A percentile compares a stretch with the other conserved stretches of the same genome.
Evolutionary conservation across 2,888 invertebrate species (phyloP).

Genomic region (Thecocarcelia acutangulata): DNA sequence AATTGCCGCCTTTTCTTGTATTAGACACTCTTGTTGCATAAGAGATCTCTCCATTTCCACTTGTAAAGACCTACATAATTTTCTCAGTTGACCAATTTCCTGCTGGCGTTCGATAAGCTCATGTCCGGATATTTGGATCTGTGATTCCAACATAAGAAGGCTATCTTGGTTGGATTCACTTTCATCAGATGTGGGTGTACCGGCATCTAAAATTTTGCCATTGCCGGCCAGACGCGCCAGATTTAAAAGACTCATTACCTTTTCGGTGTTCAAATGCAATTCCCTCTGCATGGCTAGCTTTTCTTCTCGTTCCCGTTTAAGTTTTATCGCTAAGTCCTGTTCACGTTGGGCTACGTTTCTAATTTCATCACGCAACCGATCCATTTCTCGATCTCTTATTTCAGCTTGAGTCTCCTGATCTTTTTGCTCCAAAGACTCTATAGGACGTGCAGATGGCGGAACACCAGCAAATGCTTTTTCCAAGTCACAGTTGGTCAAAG

Average conservation of each 20-base stretch:
- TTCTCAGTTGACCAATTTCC: slow-evolving; percentile 88
- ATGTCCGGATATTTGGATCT: slow-evolving; percentile 88
- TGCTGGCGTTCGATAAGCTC: slow-evolving; percentile 88
- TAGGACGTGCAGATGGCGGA: slow-evolving; percentile 75
- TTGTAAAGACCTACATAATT: slow-evolving; percentile 87
- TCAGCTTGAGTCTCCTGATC: slow-evolving; percentile 86
- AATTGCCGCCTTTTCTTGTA: slow-evolving; percentile 89
- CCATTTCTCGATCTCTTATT: slow-evolving; percentile 84
- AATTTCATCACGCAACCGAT: slow-evolving; percentile 84
- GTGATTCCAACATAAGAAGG: slow-evolving; percentile 88
- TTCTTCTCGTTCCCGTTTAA: slow-evolving; percentile 87
- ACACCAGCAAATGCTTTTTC: slow-evolving; percentile 87
- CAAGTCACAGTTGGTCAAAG: slow-evolving; percentile 87
- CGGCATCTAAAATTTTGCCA: slow-evolving; percentile 70
- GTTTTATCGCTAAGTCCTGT: slow-evolving; percentile 83
- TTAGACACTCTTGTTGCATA: slow-evolving; percentile 85
- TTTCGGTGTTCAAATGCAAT: slow-evolving; percentile 87
- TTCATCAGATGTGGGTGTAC: slow-evolving; percentile 81
- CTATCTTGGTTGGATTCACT: slow-evolving; percentile 85
- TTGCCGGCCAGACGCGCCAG: slow-evolving; percentile 77
- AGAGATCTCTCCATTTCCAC: slow-evolving; percentile 87
- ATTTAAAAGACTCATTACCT: slow-evolving; percentile 85
- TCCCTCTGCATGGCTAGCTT: slow-evolving; percentile 89
- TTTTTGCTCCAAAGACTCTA: slow-evolving; percentile 82
- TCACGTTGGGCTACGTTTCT: slow-evolving; percentile 84